phyloP scores from a whole-genome alignment of 2,797 vertebrate species.

The Lithobates sylvaticus region DNA sequence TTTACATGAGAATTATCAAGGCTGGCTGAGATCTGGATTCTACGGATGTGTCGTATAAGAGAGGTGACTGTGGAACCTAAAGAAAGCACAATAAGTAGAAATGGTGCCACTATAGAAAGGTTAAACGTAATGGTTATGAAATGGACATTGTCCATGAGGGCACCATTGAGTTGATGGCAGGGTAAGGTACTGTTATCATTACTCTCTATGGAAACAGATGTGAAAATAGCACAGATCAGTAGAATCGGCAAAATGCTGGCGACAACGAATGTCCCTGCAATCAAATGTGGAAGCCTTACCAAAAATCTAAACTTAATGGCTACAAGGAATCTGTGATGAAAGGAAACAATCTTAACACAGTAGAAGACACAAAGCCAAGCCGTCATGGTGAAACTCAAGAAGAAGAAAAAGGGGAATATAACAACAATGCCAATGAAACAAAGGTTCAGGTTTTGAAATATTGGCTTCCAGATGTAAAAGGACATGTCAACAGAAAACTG shows the following conservation, averaged over 20 bases:
- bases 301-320: constrained; percentile 62
- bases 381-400: constrained; percentile 30
- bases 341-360: constrained; percentile 64
- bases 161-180: not conserved
- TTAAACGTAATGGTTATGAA: not conserved
- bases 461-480: not conserved
- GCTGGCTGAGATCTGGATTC: constrained; percentile 51
- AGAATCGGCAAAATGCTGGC: not conserved
- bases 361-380: constrained; percentile 67
- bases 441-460: not conserved
- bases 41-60: constrained; percentile 61
- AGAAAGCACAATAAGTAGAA: constrained; percentile 64
- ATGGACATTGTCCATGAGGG: not conserved
- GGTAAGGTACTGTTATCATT: not conserved
- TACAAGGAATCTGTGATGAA: constrained; percentile 45
- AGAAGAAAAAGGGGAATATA: too few species aligned
- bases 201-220: too few species aligned
- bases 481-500: not conserved
- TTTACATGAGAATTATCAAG: constrained; percentile 62
- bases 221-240: not conserved
- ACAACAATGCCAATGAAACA: not conserved
- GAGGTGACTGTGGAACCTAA: constrained; percentile 63
- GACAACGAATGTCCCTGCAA: not conserved
- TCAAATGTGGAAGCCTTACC: not conserved
- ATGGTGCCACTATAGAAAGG: constrained; percentile 39